Evolutionary conservation across 2,888 invertebrate species (phyloP).

Genomic region (Belgica antarctica): DNA sequence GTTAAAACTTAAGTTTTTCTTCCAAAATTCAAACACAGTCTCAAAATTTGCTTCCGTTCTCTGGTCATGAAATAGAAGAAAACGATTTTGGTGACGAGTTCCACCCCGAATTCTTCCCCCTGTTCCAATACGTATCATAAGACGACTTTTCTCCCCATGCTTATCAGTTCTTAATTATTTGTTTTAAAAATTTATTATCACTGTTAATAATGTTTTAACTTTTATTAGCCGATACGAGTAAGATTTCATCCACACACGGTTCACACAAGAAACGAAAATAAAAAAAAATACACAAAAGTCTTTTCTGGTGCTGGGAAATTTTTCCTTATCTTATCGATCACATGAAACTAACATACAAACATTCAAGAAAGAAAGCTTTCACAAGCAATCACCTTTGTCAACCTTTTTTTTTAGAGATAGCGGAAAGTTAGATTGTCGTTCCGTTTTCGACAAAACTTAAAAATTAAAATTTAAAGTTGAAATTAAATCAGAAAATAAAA

Average conservation of each 20-base stretch:
- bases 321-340: background rate
- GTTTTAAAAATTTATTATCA: background rate
- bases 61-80: background rate
- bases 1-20: background rate
- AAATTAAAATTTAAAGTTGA: background rate
- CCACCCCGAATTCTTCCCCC: background rate
- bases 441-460: background rate
- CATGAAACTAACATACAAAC: background rate
- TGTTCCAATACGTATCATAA: background rate
- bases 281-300: background rate
- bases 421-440: background rate
- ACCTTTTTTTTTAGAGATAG: background rate
- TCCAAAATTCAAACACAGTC: no score
- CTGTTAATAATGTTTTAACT: background rate
- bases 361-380: background rate
- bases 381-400: background rate
- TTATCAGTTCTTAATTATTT: background rate
- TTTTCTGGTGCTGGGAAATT: constrained; percentile 33
- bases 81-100: background rate
- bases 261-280: background rate
- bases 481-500: background rate
- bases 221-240: background rate
- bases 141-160: background rate
- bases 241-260: background rate
- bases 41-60: no score